These are phyloP conservation scores for Bathybates hornii DNA, from an alignment of 2,113 vertebrate genomes.

Conservation along the genomic window DNA sequence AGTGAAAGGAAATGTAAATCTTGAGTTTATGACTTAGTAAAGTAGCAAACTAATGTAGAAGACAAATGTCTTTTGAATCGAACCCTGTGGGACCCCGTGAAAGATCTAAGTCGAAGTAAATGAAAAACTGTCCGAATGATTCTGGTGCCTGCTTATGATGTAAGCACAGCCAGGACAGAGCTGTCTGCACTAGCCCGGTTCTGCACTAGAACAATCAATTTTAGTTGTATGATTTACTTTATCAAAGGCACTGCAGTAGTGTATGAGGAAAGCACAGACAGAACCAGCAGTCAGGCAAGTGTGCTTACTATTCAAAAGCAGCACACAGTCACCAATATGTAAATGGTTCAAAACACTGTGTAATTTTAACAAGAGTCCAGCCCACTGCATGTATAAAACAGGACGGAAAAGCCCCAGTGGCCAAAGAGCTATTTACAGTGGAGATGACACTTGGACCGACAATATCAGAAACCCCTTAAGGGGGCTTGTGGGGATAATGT, in stretches of 20 bases:
- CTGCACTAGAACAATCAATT: background rate
- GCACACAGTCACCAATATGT: background rate
- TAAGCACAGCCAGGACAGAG: background rate
- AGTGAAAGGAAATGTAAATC: background rate
- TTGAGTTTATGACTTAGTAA: background rate
- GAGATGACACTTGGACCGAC: constrained; percentile 6
- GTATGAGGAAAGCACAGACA: background rate
- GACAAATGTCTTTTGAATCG: constrained; percentile 8
- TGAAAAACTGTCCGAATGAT: background rate
- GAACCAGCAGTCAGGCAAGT: background rate
- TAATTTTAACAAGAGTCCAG: background rate
- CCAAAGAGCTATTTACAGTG: constrained; percentile 19
- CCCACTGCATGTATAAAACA: background rate
- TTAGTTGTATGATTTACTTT: constrained; percentile 1
- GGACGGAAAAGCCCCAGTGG: background rate
- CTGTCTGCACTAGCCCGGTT: background rate
- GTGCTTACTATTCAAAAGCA: background rate
- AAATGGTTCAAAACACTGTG: background rate
- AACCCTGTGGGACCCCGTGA: constrained; percentile 2
- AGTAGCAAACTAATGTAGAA: background rate
- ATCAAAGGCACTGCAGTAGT: background rate
- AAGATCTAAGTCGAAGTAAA: background rate
- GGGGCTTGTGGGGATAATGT: constrained; percentile 36
- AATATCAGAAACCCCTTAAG: constrained; percentile 32
- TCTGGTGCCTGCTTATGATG: background rate